Evolutionary conservation across 92 coral and sea anemone genomes (phyloP).

Genomic region (Umimayanthus kanabou): DNA sequence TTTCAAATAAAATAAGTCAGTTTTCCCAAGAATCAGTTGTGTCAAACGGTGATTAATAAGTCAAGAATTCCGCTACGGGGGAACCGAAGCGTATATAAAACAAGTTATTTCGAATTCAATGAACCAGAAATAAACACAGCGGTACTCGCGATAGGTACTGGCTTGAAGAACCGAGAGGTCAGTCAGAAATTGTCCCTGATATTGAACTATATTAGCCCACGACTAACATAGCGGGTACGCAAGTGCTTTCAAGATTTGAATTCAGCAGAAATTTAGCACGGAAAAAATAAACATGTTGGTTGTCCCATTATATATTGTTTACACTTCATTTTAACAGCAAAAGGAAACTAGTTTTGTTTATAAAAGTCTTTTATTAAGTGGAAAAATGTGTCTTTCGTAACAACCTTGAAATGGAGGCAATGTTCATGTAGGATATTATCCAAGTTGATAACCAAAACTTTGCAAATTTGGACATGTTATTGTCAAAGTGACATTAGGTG

Average conservation of each 20-base stretch:
- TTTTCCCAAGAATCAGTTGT: background rate
- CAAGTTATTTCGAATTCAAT: slow-evolving; percentile 30
- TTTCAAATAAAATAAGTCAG: background rate
- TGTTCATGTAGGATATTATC: background rate
- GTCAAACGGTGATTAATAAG: slow-evolving; percentile 26
- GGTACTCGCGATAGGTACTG: slow-evolving; percentile 10
- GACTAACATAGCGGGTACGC: background rate
- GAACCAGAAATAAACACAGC: slow-evolving; percentile 36
- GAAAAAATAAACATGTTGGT: background rate
- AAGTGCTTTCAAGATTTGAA: background rate
- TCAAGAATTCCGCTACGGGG: slow-evolving; percentile 26
- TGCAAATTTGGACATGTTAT: background rate
- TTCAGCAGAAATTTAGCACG: background rate
- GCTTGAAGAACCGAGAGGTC: background rate
- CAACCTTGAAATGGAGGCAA: background rate
- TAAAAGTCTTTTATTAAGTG: background rate
- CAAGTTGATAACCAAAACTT: background rate
- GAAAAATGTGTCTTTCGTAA: background rate
- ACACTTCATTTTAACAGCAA: background rate
- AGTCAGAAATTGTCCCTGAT: background rate
- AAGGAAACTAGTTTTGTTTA: background rate
- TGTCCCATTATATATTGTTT: background rate
- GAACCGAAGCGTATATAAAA: slow-evolving; percentile 33
- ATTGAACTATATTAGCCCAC: background rate
- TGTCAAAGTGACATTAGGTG: background rate